phyloP scores from a whole-genome alignment of 2,797 vertebrate species.

The Cirrhinus mrigala region DNA sequence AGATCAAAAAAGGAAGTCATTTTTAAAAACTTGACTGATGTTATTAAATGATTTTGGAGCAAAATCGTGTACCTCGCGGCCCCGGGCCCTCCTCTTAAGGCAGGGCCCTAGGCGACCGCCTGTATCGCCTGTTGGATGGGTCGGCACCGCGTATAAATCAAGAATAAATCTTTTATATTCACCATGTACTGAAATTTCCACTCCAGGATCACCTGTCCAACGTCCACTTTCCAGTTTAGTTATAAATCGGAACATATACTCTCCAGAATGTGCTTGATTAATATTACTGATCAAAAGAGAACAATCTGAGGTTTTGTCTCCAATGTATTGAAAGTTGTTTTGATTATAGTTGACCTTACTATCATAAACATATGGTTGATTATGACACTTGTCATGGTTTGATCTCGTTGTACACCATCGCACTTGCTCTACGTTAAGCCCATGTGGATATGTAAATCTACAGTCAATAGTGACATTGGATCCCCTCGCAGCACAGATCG shows the following conservation, averaged over 20 bases:
- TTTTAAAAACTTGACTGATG: too few relatives aligned
- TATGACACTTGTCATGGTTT: rapidly evolving
- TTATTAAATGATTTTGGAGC: too few relatives aligned
- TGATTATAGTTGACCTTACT: background rate
- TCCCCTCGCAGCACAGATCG: slow-evolving; percentile 37
- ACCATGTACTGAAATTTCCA: slow-evolving; percentile 24
- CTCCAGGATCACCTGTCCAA: background rate
- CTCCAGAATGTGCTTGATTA: background rate
- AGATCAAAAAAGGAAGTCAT: too few relatives aligned
- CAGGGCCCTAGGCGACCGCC: too few relatives aligned
- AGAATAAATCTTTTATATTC: background rate
- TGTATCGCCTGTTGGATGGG: too few relatives aligned
- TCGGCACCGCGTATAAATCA: too few relatives aligned
- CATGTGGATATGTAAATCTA: background rate
- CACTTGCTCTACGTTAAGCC: rapidly evolving
- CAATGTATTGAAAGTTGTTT: slow-evolving; percentile 10
- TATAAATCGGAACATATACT: slow-evolving; percentile 46
- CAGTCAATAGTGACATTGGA: slow-evolving; percentile 34
- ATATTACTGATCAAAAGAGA: slow-evolving; percentile 44
- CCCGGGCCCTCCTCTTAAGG: too few relatives aligned
- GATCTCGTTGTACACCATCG: slow-evolving; percentile 11
- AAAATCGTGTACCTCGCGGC: too few relatives aligned
- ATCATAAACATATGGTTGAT: slow-evolving; percentile 7
- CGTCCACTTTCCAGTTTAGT: rapidly evolving
- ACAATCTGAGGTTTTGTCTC: slow-evolving; percentile 35